Evolutionary conservation across 1,140 invertebrate species (phyloP), one percentile per base, ranked within the genome.

Genomic region (Neotoxoptera formosana): DNA sequence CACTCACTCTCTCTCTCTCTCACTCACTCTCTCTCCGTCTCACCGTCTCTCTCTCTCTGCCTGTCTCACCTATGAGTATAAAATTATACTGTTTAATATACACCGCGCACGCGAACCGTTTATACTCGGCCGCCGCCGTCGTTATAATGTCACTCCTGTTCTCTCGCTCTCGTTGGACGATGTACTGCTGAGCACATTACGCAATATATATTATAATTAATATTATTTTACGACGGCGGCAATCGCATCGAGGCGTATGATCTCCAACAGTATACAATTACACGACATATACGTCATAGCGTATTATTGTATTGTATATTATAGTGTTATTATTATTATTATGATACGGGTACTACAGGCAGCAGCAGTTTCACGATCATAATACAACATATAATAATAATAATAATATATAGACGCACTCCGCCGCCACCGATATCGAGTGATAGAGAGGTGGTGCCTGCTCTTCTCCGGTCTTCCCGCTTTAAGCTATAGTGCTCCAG

Each of bases 151-250:
- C 60, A 9, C 60, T 67, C 4, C 60, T n/a, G 60, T 67, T 60
- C 25, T 60, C 56, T 60, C 23, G 56, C 56, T 30, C 25, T 60
- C 25, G 56, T 60, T n/a, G 30, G 14, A 67, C 60, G 14, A 67
- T 67, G 25, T 30, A 14, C n/a, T n/a, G n/a, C n/a, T n/a, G n/a
- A n/a, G n/a, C n/a, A n/a, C 30, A 67, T n/a, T 67, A 14, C 60
- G 60, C 30, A n/a, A 67, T 67, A 67, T 67, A 67, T n/a, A 67
- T n/a, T 67, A n/a, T 67, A 67, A 67, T 67, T 67, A 67, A 67
- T 67, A 67, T 67, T 67, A 30, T 67, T 67, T 67, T 30, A n/a
- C 30, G 60, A n/a, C 30, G 60, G 30, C 11, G 30, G 56, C 1
- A 60, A 60, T 30, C 1, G 56, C 56, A 60, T 60, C 11, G 56